A percentile compares a stretch with the other conserved stretches of the same genome.
phyloP scores from a whole-genome alignment of 2,113 vertebrate genomes.

The Bostrychus sinensis region DNA sequence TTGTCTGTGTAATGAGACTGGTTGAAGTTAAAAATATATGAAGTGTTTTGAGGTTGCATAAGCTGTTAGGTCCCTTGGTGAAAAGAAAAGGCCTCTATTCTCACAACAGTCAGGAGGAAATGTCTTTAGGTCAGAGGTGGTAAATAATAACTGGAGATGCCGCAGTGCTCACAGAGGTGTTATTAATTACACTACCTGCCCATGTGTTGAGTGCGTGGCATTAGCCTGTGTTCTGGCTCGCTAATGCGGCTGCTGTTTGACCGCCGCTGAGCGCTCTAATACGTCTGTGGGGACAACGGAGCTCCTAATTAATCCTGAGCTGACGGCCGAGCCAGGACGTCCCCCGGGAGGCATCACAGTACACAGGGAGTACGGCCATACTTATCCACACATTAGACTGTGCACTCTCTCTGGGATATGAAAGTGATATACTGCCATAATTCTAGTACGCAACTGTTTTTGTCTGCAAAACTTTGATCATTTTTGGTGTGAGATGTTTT shows the following conservation, averaged over 20 bases:
- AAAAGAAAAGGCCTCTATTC: conserved; percentile 5
- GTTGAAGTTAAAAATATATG: not conserved
- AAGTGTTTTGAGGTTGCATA: conserved; percentile 13
- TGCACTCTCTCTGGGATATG: conserved; percentile 57
- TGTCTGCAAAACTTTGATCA: not conserved
- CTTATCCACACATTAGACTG: conserved; percentile 76
- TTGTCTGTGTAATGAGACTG: not conserved
- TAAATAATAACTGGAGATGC: conserved; percentile 53
- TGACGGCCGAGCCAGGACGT: conserved; percentile 89
- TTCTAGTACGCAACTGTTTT: conserved; percentile 34
- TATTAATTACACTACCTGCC: conserved; percentile 79
- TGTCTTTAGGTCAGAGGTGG: conserved; percentile 46
- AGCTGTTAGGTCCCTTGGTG: not conserved
- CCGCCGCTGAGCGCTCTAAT: conserved; percentile 83
- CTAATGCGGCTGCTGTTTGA: conserved; percentile 81
- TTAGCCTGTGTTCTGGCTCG: conserved; percentile 69
- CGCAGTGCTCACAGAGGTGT: conserved; percentile 46
- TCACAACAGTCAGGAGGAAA: conserved; percentile 35
- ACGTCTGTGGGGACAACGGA: conserved; percentile 83
- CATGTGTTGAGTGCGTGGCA: conserved; percentile 62
- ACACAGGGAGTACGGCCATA: conserved; percentile 74
- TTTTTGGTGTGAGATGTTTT: conserved; percentile 8
- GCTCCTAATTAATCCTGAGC: conserved; percentile 96
- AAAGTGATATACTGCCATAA: conserved; percentile 47
- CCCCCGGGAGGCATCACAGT: conserved; percentile 82